These are phyloP conservation scores for Macaria liturata DNA, from an alignment of 2,888 invertebrate genomes.

Conservation along the genomic window DNA sequence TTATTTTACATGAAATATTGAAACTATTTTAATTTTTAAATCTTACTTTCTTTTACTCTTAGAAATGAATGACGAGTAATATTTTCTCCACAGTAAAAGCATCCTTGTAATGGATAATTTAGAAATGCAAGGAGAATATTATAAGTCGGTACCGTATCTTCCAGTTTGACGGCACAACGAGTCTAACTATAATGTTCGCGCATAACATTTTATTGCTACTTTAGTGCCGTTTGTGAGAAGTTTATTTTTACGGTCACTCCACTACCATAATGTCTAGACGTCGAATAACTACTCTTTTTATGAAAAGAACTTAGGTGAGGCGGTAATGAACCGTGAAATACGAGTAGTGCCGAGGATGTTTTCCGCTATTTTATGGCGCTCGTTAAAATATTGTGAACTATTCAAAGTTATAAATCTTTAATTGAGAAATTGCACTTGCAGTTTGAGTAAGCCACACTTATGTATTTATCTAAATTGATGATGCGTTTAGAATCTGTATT, in stretches of 20 bases:
- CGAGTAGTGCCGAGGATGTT: conserved; percentile 15
- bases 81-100: too few relatives aligned
- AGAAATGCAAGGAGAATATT: background rate
- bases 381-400: conserved; percentile 12
- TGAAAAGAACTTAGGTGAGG: conserved; percentile 22
- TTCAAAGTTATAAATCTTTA: background rate
- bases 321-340: conserved; percentile 22
- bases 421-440: too few relatives aligned
- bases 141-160: conserved; percentile 7
- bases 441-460: too few relatives aligned
- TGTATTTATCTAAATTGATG: too few relatives aligned
- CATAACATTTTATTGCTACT: conserved; percentile 23
- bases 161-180: conserved; percentile 5
- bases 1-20: too few relatives aligned
- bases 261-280: conserved; percentile 28
- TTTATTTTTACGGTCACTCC: conserved; percentile 25
- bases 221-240: conserved; percentile 25
- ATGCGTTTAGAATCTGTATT: too few relatives aligned
- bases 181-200: conserved; percentile 19
- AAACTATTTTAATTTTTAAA: too few relatives aligned
- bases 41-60: too few relatives aligned
- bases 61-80: too few relatives aligned
- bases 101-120: too few relatives aligned
- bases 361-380: conserved; percentile 15
- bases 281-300: conserved; percentile 22